Conservation (phyloP, 2,888 invertebrate genomes). For the Chrysomela aeneicollis region DNA sequence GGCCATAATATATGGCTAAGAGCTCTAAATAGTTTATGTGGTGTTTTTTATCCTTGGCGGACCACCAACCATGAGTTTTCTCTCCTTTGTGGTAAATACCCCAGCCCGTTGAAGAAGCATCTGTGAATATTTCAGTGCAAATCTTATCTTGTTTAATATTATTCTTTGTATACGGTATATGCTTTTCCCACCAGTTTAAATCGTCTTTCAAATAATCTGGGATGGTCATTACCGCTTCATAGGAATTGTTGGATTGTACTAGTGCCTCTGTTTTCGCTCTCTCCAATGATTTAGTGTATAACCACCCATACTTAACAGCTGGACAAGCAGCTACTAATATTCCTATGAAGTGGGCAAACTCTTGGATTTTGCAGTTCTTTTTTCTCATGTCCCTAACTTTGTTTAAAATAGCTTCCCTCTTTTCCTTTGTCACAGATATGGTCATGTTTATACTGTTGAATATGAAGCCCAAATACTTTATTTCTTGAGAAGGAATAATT, state of each 20-base stretch:
- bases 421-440: constrained; percentile 17
- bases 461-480: constrained; percentile 22
- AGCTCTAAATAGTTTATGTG: constrained; percentile 26
- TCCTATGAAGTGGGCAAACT: constrained; percentile 24
- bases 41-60: constrained; percentile 15
- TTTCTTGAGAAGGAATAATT: constrained; percentile 3
- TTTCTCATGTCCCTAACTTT: not conserved
- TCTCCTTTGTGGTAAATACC: constrained; percentile 19
- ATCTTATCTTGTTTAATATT: constrained; percentile 9
- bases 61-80: constrained; percentile 40
- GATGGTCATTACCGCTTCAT: constrained; percentile 11
- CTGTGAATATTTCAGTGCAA: constrained; percentile 32
- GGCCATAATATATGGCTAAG: constrained; percentile 9
- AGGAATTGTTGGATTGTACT: constrained; percentile 2
- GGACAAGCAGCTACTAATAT: constrained; percentile 23
- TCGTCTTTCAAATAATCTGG: not conserved
- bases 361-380: constrained; percentile 20
- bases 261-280: constrained; percentile 34
- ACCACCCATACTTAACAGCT: no score
- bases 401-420: constrained; percentile 1
- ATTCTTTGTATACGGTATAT: not conserved
- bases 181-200: constrained; percentile 23
- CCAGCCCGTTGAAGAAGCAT: constrained; percentile 26
- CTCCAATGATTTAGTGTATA: constrained; percentile 30
- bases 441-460: constrained; percentile 18